Percentiles rank a stretch among this genome's conserved stretches.
Evolutionary conservation across 1,140 invertebrate genomes (phyloP).

Genomic region (Aphidius ervi): DNA sequence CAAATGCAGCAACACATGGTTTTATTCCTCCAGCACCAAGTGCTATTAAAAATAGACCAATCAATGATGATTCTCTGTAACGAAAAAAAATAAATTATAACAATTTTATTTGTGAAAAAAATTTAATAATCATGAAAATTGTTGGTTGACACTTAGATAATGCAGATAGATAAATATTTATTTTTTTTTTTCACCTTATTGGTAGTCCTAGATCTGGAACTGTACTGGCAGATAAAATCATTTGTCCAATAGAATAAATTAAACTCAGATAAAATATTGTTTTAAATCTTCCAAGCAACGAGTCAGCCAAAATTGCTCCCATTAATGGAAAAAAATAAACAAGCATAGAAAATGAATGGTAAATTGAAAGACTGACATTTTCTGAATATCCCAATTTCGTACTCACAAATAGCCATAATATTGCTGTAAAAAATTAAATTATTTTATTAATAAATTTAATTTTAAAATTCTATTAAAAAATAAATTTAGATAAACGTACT

Average conservation of each 20-base stretch:
- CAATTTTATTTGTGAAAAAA: neutral
- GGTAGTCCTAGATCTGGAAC: constrained; percentile 59
- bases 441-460: neutral
- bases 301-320: constrained; percentile 85
- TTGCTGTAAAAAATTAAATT: constrained; percentile 60
- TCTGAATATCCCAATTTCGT: constrained; percentile 64
- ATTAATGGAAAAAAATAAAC: constrained; percentile 84
- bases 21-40: constrained; percentile 95
- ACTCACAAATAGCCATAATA: constrained; percentile 75
- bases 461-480: neutral
- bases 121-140: too few species aligned
- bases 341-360: constrained; percentile 78
- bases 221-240: constrained; percentile 70
- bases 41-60: constrained; percentile 81
- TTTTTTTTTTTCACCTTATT: constrained; percentile 54
- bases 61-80: constrained; percentile 65
- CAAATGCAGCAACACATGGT: constrained; percentile 94
- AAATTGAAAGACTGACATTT: constrained; percentile 71
- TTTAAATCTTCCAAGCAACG: constrained; percentile 78
- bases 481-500: constrained; percentile 59
- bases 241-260: constrained; percentile 80
- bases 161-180: neutral
- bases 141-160: neutral
- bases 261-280: constrained; percentile 86
- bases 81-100: constrained; percentile 13